A percentile compares a stretch with the other conserved stretches of the same genome.
These are phyloP conservation scores for Macaca nemestrina DNA, from an alignment of 2,113 vertebrate genomes.

Conservation along the genomic window DNA sequence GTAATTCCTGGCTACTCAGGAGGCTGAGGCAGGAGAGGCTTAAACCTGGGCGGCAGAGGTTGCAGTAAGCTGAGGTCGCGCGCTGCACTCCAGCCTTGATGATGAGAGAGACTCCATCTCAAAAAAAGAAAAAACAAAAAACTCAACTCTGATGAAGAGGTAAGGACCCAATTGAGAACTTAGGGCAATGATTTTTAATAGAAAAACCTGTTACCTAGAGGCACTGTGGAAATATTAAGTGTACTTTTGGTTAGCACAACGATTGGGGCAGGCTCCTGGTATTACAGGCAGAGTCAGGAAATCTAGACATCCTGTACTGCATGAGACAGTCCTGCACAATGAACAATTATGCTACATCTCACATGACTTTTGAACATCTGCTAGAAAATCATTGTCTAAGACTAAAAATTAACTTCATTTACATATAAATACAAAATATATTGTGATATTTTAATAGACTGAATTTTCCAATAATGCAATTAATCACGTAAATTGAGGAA, in stretches of 20 bases:
- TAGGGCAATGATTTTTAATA: not conserved
- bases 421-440: conserved; percentile 8
- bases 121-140: conserved; percentile 4
- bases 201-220: not conserved
- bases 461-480: not conserved
- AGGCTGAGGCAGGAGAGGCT: too few species aligned
- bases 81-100: too few species aligned
- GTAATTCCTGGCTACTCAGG: too few species aligned
- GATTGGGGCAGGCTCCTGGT: not conserved
- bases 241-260: not conserved
- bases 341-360: not conserved
- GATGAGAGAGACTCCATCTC: too few species aligned
- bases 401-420: conserved; percentile 33
- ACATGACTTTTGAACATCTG: not conserved
- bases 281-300: conserved; percentile 19
- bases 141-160: not conserved
- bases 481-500: not conserved
- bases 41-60: too few species aligned
- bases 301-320: conserved; percentile 26
- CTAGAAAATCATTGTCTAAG: conserved; percentile 24
- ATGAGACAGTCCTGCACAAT: not conserved
- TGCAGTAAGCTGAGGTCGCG: too few species aligned
- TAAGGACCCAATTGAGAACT: conserved; percentile 7
- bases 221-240: not conserved
- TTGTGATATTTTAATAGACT: not conserved